Conservation (phyloP, 1,140 invertebrate species). For the Caligus rogercresseyi region DNA sequence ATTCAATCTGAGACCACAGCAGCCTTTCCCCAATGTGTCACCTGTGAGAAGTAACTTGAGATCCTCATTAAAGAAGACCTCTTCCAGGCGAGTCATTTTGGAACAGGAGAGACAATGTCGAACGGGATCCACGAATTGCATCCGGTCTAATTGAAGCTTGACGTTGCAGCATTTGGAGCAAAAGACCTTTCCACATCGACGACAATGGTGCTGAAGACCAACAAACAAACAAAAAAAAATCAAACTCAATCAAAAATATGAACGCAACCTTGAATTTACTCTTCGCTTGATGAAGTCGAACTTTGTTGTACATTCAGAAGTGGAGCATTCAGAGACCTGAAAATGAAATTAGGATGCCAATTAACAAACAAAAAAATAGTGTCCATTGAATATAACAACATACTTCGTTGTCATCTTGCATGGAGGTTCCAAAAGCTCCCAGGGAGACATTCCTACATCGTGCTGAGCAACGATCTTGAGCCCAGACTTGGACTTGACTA, state of each 20-base stretch:
- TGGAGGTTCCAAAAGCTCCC: neutral
- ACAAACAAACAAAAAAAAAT: too few species aligned
- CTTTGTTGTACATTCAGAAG: neutral
- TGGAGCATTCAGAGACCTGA: slow-evolving; percentile 1
- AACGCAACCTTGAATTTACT: neutral
- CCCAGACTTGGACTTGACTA: slow-evolving; percentile 5
- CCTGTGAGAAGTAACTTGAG: slow-evolving; percentile 5
- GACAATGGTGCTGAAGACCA: slow-evolving; percentile 7
- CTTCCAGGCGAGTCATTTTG: neutral
- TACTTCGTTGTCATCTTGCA: slow-evolving; percentile 3
- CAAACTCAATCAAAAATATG: too few species aligned
- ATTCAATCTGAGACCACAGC: too few species aligned
- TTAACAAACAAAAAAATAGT: neutral
- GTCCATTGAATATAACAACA: too few species aligned
- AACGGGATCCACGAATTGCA: slow-evolving; percentile 9
- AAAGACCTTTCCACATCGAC: slow-evolving; percentile 2
- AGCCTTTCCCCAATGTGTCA: too few species aligned
- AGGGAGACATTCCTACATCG: neutral
- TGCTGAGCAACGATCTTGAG: neutral
- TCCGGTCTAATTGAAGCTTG: slow-evolving; percentile 9
- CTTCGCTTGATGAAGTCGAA: slow-evolving; percentile 2
- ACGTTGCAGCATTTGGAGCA: slow-evolving; percentile 2
- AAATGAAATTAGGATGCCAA: neutral
- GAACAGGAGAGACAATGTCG: slow-evolving; percentile 2
- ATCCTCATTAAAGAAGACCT: neutral